Base-by-base conservation (phyloP, 2,888 invertebrate genomes). In the Sisyra terminalis region DNA sequence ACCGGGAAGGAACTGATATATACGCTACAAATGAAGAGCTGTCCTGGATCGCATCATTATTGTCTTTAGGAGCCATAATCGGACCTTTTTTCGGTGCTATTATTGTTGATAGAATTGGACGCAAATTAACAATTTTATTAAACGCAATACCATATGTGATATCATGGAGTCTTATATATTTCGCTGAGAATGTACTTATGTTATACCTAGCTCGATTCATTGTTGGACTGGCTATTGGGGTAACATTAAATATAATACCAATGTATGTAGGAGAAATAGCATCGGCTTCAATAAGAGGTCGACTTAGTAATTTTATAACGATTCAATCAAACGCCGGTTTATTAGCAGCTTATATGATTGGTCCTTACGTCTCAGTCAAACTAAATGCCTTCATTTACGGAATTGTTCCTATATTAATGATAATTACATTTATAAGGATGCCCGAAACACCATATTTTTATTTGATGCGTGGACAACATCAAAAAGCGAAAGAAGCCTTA, bases 71-170 rank as follows among this genome's bases (percentile, higher is more conserved):
- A 50, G 71, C 71, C 1, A 67, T 71, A 10, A 58, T 73, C 37
- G 72, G 72, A 39, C 70, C 70, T 14, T 57, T 73, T n/a, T 63
- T 72, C 13, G 66, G 73, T 16, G 75, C 73, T n/a, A 66, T 73
- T 54, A 58, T 70, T 47, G 72, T 74, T 46, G 73, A 75, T 54
- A 61, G 64, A 47, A 65, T 70, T 47, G 76, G 76, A 16, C 65
- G 75, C 6, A 75, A 74, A 52, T 64, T 63, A 2, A 69, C 71
- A 30, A 57, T 75, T 3, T 62, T 73, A 15, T 53, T 70, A 30
- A 65, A 71, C 11, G 71, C 71, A 1, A 49, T 73, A 7, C 72
- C 75, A 1, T 65, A 71, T 50, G 65, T 69, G 46, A 39, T 71
- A 35, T 70, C 72, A 47, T 75, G 73, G 73, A 54, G 71, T 30